Conservation (phyloP, 2,888 invertebrate species). For the Pediacus dermestoides region DNA sequence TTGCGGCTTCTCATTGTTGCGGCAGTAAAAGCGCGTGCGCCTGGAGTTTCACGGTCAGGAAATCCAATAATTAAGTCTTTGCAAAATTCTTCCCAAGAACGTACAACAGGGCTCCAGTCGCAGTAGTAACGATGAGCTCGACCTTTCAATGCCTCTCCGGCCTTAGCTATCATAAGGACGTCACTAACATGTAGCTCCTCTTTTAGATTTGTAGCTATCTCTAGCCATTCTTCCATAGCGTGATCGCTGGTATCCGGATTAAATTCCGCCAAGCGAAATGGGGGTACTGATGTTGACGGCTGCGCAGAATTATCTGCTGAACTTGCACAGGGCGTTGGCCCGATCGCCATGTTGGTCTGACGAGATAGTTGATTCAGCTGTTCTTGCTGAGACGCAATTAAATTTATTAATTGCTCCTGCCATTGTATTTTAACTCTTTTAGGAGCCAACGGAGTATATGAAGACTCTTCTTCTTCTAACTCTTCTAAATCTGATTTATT, state of each 20-base stretch:
- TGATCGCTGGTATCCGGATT: conserved; percentile 19
- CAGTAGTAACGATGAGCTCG: conserved; percentile 23
- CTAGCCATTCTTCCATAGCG: conserved; percentile 24
- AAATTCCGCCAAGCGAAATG: conserved; percentile 5
- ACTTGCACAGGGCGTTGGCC: background rate
- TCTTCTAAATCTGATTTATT: too few relatives aligned
- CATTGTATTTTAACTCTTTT: conserved; percentile 8
- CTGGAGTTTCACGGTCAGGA: conserved; percentile 26
- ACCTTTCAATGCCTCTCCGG: conserved; percentile 23
- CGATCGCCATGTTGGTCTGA: conserved; percentile 11
- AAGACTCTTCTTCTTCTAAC: too few relatives aligned
- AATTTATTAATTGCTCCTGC: background rate
- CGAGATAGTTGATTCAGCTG: conserved; percentile 6
- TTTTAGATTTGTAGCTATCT: conserved; percentile 23
- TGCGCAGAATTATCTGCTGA: background rate
- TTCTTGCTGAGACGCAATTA: conserved; percentile 11
- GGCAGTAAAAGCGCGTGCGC: conserved; percentile 24
- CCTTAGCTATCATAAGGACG: conserved; percentile 23
- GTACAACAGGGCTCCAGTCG: conserved; percentile 22
- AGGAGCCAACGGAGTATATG: conserved; percentile 2
- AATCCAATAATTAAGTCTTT: conserved; percentile 23
- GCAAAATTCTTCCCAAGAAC: conserved; percentile 25
- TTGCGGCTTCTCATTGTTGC: conserved; percentile 13
- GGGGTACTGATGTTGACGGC: background rate
- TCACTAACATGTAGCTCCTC: conserved; percentile 22